phyloP scores from a whole-genome alignment of 2,888 invertebrate genomes.

The Dynastes grantii region DNA sequence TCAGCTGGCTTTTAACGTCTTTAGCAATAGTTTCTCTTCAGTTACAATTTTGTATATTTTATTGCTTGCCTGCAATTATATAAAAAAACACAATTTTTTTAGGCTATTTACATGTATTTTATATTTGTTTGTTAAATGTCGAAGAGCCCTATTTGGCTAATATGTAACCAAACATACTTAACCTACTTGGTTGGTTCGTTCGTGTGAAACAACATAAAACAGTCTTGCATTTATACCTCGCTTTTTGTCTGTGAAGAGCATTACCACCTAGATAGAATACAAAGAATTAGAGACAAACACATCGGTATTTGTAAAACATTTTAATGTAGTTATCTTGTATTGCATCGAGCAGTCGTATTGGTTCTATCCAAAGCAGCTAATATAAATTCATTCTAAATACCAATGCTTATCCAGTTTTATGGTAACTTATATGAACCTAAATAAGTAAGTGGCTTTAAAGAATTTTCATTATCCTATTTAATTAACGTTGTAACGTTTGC shows the following conservation, averaged over 20 bases:
- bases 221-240: no score
- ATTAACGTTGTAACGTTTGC: conserved; percentile 48
- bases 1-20: no score
- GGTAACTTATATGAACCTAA: conserved; percentile 53
- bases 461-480: conserved; percentile 56
- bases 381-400: conserved; percentile 56
- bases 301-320: conserved; percentile 41
- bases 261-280: conserved; percentile 15
- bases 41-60: no score
- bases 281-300: not conserved
- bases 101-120: no score
- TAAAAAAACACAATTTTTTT: no score
- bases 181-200: no score
- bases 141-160: no score
- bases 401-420: conserved; percentile 53
- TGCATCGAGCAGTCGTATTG: conserved; percentile 40
- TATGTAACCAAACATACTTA: no score
- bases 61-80: no score
- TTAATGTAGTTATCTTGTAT: conserved; percentile 46
- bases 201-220: no score
- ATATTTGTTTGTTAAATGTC: no score
- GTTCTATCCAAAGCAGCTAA: conserved; percentile 52
- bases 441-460: conserved; percentile 56
- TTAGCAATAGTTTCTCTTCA: no score
- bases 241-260: not conserved